Base-by-base conservation (phyloP, 2,797 vertebrate genomes). In the Synanceia verrucosa region DNA sequence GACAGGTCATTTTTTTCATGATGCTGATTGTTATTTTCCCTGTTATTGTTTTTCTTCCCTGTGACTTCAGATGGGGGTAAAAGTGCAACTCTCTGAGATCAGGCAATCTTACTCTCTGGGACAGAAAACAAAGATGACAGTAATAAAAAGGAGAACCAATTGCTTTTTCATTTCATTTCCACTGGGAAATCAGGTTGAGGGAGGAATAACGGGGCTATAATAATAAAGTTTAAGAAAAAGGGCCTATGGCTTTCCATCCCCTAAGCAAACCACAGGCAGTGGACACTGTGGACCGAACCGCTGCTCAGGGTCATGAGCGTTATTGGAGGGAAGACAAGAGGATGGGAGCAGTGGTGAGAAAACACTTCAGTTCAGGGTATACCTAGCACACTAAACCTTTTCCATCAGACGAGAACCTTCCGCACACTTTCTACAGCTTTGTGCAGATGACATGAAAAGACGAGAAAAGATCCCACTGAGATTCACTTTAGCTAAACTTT, bases 101-200 rank as follows among this genome's bases (percentile, higher is more conserved):
- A 76, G 76, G 80, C 88, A 91, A 92, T 93, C 90, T 92, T 78
- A 92, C 89, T 92, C 92, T 91, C 83, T 81, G 74, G 78, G 88
- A 86, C 84, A 84, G 77, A 93, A 93, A 92, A 92, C 90, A 90
- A 92, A 94, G 90, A 93, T 89, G 93, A 94, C 89, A 91, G 89
- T 92, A 94, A 94, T 93, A 94, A 94, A 94, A 94, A 92, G 91
- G 86, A 87, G 86, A 92, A 90, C 86, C 83, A 88, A 93, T 92
- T 92, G 90, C 88, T 89, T 88, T 92, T 92, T 92, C 90, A 92
- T 94, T 94, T 93, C 90, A 94, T 92, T 94, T 94, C 93, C 92
- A 88, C 76, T 70, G 92, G 93, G 93, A 94, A 93, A 94, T 94
- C 92, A 91, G 86, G 85, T 83, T 80, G 88, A 88, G 87, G 87